Percentiles rank a stretch among this genome's conserved stretches.
These are phyloP conservation scores for Acipenser oxyrinchus DNA, from an alignment of 2,797 vertebrate genomes.

Conservation along the genomic window DNA sequence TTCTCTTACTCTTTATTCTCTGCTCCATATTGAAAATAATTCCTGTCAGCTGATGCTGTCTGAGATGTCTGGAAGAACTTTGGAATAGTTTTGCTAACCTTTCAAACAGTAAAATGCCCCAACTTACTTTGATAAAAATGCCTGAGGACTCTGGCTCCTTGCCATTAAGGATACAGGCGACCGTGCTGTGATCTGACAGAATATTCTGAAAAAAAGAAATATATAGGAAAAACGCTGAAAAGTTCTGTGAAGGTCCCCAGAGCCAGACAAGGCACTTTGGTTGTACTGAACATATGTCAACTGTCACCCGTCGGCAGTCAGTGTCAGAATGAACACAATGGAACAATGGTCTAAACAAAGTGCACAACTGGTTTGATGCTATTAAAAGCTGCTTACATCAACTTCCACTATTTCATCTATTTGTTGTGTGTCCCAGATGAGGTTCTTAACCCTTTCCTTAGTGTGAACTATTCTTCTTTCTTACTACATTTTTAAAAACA, in stretches of 20 bases:
- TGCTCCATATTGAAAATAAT: slow-evolving; percentile 34
- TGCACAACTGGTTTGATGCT: slow-evolving; percentile 63
- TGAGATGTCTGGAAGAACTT: slow-evolving; percentile 48
- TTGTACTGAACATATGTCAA: slow-evolving; percentile 69
- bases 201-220: slow-evolving; percentile 29
- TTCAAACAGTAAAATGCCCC: slow-evolving; percentile 47
- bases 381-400: slow-evolving; percentile 83
- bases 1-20: slow-evolving; percentile 31
- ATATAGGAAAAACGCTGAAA: slow-evolving; percentile 34
- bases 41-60: slow-evolving; percentile 39
- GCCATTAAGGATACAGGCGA: slow-evolving; percentile 60
- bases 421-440: slow-evolving; percentile 56
- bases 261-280: slow-evolving; percentile 51
- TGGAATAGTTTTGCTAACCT: slow-evolving; percentile 56
- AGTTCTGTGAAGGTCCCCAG: slow-evolving; percentile 53
- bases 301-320: slow-evolving; percentile 62
- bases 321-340: slow-evolving; percentile 63
- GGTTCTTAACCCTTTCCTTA: slow-evolving; percentile 35
- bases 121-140: slow-evolving; percentile 47
- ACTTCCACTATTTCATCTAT: slow-evolving; percentile 65
- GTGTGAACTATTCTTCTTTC: slow-evolving; percentile 36
- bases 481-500: slow-evolving; percentile 27
- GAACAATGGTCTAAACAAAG: slow-evolving; percentile 79
- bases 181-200: slow-evolving; percentile 36
- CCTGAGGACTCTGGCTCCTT: slow-evolving; percentile 44